Evolutionary conservation across 2,888 invertebrate genomes (phyloP).

Genomic region (Himalopsyche japonica): DNA sequence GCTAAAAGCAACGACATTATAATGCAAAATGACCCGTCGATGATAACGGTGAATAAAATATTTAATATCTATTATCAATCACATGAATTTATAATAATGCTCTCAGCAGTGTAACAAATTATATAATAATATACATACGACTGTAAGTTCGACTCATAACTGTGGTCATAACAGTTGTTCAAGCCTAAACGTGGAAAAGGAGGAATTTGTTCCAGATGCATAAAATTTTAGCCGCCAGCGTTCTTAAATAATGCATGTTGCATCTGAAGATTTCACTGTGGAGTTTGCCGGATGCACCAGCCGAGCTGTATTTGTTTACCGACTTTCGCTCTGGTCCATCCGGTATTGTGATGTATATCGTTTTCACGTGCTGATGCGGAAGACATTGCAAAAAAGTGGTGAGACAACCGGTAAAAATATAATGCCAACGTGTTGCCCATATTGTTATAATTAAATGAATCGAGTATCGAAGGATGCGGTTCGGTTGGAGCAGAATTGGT

Average conservation of each 20-base stretch:
- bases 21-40: background rate
- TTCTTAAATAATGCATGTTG: background rate
- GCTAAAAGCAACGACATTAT: background rate
- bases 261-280: background rate
- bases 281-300: background rate
- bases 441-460: background rate
- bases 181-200: too few species aligned
- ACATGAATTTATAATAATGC: background rate
- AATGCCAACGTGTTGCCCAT: background rate
- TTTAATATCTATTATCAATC: background rate
- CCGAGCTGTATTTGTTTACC: background rate
- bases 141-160: too few species aligned
- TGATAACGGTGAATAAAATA: background rate
- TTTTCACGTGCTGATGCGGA: background rate
- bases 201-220: background rate
- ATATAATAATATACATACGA: too few species aligned
- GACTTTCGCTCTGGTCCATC: slow-evolving; percentile 16
- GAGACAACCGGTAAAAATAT: background rate
- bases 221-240: background rate
- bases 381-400: background rate
- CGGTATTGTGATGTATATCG: background rate
- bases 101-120: too few species aligned
- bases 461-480: background rate
- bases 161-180: too few species aligned
- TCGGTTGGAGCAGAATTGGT: background rate